Evolutionary conservation across 2,113 vertebrate species (phyloP).

Genomic region (Phycodurus eques): DNA sequence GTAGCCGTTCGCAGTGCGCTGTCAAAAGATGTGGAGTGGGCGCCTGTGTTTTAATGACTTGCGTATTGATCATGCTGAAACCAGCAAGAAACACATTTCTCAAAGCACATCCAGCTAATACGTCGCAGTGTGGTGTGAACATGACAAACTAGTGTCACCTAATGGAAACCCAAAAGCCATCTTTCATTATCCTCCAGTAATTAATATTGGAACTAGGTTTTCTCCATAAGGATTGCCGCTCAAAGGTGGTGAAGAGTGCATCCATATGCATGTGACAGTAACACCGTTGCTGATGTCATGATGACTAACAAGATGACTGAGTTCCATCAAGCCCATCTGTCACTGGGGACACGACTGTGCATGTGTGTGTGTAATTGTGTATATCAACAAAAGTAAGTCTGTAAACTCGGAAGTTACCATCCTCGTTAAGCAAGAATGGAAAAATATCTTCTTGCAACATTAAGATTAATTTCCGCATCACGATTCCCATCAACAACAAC

Average conservation of each 20-base stretch:
- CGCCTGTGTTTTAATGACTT: not conserved
- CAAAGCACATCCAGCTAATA: not conserved
- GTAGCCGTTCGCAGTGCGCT: not conserved
- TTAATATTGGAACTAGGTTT: not conserved
- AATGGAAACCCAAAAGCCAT: not conserved
- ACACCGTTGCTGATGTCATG: slow-evolving; percentile 46
- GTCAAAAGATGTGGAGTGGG: not conserved
- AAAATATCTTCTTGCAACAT: too few relatives aligned
- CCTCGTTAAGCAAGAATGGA: too few relatives aligned
- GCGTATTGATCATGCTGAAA: not conserved
- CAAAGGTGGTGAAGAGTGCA: not conserved
- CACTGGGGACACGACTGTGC: slow-evolving; percentile 37
- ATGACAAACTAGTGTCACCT: not conserved
- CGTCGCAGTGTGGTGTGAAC: not conserved
- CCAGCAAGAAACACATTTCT: not conserved
- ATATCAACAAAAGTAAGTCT: too few relatives aligned
- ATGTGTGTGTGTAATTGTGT: not conserved
- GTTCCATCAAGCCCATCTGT: slow-evolving; percentile 56
- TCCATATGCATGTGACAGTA: slow-evolving; percentile 24
- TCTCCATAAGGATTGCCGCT: not conserved
- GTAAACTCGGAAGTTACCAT: too few relatives aligned
- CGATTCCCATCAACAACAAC: too few relatives aligned
- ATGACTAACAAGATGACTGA: slow-evolving; percentile 55
- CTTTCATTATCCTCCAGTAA: not conserved
- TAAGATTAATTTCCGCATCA: too few relatives aligned